A percentile compares a stretch with the other conserved stretches of the same genome.
These are phyloP conservation scores for Neosilurus hyrtlii DNA, from an alignment of 2,797 vertebrate species.

Conservation along the genomic window DNA sequence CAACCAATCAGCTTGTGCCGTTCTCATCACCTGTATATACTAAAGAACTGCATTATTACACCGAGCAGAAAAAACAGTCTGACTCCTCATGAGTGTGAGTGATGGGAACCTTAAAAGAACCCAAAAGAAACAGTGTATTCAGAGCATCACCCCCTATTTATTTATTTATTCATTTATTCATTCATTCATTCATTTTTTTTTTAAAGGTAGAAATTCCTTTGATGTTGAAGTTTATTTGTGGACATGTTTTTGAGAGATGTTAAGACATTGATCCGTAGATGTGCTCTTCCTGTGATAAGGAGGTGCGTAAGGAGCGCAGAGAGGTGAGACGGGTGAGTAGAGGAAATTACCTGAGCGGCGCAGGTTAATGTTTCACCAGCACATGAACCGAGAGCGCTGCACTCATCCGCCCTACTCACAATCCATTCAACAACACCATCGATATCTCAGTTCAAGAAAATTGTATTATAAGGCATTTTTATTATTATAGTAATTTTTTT, in stretches of 20 bases:
- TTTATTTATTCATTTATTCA: too few relatives aligned
- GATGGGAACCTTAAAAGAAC: neutral
- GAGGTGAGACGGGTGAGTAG: constrained; percentile 50
- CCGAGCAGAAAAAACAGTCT: neutral
- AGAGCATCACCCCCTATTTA: neutral
- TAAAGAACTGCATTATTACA: neutral
- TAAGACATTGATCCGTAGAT: neutral
- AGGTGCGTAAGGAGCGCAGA: constrained; percentile 10
- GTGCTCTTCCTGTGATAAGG: neutral
- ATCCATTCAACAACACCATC: constrained; percentile 57
- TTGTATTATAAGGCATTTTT: neutral
- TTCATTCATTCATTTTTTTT: too few relatives aligned
- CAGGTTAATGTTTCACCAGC: constrained; percentile 75
- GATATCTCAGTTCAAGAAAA: constrained; percentile 55
- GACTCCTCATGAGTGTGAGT: too few relatives aligned
- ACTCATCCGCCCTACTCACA: constrained; percentile 49
- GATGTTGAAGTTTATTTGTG: neutral
- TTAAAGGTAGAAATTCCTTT: neutral
- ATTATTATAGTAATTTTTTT: neutral
- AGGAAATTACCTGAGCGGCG: constrained; percentile 71
- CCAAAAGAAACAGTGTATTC: neutral
- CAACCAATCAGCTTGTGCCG: too few relatives aligned
- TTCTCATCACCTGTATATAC: too few relatives aligned
- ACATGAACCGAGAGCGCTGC: constrained; percentile 53
- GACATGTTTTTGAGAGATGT: neutral